Evolutionary conservation across 1,140 invertebrate genomes (phyloP), one percentile per base, ranked within the genome.

Genomic region (Leptopilina clavipes): DNA sequence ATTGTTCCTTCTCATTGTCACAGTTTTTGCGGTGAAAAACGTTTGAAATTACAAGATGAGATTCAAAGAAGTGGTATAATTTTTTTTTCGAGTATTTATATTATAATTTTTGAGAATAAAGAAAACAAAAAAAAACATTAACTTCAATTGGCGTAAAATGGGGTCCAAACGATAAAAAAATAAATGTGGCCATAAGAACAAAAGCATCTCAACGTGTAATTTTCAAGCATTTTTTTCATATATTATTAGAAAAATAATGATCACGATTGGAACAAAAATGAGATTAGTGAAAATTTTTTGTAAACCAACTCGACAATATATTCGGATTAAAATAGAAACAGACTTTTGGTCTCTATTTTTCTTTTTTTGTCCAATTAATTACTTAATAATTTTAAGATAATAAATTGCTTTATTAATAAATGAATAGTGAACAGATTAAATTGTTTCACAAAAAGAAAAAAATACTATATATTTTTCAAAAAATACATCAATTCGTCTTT

Each of bases 121-220:
- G 31, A n/a, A n/a, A n/a, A 37, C 19, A 9, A 40, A 40, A 40
- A 40, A 8, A 31, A 31, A 31, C 1, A 31, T 40, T 40, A 40
- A 7, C 25, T 65, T 31, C 19, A 65, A 65, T 65, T 65, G 59
- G 59, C 59, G 25, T 22, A 65, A 31, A 40, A 40, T 40, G 3
- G 59, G 59, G 59, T 65, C 59, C 59, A 65, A 65, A 31, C 12
- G n/a, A 65, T 31, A 37, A 22, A 71, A n/a, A 52, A n/a, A 31
- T 31, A 31, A 72, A 72, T 72, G 48, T 71, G 17, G 74, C 17
- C 48, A 52, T n/a, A 52, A 52, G 48, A 52, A 40, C 14, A 52
- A 52, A 52, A 17, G 14, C 3, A 31, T 65, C 59, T 37, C 59
- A 31, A 14, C 59, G 7, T 31, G 25, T n/a, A 65, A 65, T 65